phyloP scores from a whole-genome alignment of 2,888 invertebrate genomes.

The Dicyrtoma fusca region DNA sequence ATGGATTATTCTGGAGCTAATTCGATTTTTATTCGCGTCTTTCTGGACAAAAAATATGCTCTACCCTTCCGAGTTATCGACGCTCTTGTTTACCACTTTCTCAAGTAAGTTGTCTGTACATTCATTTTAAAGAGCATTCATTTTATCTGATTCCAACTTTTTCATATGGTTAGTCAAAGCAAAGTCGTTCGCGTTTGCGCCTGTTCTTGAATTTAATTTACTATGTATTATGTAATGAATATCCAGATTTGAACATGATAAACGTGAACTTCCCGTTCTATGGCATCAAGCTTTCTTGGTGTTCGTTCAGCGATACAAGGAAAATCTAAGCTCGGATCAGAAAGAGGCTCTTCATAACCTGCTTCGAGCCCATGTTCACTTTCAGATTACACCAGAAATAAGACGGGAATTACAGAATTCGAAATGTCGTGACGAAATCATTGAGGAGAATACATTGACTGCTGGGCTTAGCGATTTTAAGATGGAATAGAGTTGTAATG shows the following conservation, averaged over 20 bases:
- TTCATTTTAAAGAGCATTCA: neutral
- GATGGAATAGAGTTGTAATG: slow-evolving; percentile 27
- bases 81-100: slow-evolving; percentile 90
- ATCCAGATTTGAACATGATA: slow-evolving; percentile 79
- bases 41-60: slow-evolving; percentile 97
- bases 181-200: too few species aligned
- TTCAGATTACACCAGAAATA: slow-evolving; percentile 78
- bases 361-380: slow-evolving; percentile 69
- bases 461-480: slow-evolving; percentile 23
- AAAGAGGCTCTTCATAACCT: slow-evolving; percentile 81
- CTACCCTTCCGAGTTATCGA: slow-evolving; percentile 94
- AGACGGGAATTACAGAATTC: slow-evolving; percentile 83
- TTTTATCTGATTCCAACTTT: neutral
- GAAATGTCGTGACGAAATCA: slow-evolving; percentile 70
- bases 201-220: slow-evolving; percentile 5
- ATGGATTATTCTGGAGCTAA: slow-evolving; percentile 97
- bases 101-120: slow-evolving; percentile 68
- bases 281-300: slow-evolving; percentile 97
- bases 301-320: slow-evolving; percentile 93
- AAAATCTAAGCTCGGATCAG: slow-evolving; percentile 91
- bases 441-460: slow-evolving; percentile 23
- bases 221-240: too few species aligned
- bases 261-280: slow-evolving; percentile 83
- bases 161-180: too few species aligned
- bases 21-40: slow-evolving; percentile 89